Evolutionary conservation across 2,113 vertebrate genomes (phyloP).

Genomic region (Oreochromis niloticus): DNA sequence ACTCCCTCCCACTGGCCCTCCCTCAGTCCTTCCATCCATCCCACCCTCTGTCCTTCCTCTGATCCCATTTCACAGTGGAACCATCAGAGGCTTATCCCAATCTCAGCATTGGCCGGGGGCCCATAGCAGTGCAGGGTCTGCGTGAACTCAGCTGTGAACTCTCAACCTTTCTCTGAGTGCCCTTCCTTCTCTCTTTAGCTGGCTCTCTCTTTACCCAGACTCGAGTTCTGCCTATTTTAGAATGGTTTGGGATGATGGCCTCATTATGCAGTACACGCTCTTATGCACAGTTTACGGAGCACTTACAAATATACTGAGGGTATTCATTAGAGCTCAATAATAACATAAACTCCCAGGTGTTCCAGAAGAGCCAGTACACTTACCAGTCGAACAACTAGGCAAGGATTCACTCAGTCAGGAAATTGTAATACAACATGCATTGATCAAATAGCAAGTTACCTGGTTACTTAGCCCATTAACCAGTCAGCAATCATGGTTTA

Average conservation of each 20-base stretch:
- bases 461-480: background rate
- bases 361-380: constrained; percentile 8
- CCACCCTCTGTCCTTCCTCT: constrained; percentile 47
- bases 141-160: constrained; percentile 61
- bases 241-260: constrained; percentile 13
- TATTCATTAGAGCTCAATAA: constrained; percentile 34
- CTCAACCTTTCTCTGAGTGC: constrained; percentile 42
- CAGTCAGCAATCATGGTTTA: background rate
- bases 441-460: background rate
- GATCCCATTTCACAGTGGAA: constrained; percentile 65
- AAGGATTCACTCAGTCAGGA: background rate
- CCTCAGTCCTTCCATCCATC: constrained; percentile 5
- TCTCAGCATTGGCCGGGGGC: constrained; percentile 50
- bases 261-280: constrained; percentile 27
- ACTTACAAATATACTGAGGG: constrained; percentile 43
- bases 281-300: constrained; percentile 45
- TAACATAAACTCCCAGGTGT: constrained; percentile 43
- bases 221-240: constrained; percentile 42
- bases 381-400: background rate
- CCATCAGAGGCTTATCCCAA: constrained; percentile 62
- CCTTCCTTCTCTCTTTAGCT: constrained; percentile 18
- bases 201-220: background rate
- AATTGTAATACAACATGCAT: background rate
- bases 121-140: constrained; percentile 31
- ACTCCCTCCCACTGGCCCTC: background rate